Percentiles rank a stretch among this genome's conserved stretches.
These are phyloP conservation scores for Eristalis intricaria DNA, from an alignment of 2,888 invertebrate genomes.

Conservation along the genomic window DNA sequence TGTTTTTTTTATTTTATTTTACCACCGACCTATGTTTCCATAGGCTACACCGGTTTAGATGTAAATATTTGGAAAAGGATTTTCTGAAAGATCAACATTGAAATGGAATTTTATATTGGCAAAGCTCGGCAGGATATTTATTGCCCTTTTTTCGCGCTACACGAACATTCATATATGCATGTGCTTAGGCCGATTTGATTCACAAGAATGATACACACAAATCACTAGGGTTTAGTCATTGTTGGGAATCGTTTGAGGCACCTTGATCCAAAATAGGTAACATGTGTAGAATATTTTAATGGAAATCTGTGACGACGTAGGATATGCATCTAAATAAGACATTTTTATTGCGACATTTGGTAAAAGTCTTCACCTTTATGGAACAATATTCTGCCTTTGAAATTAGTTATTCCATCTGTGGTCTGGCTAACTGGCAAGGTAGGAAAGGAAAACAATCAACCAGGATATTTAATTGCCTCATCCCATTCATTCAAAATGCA, in stretches of 20 bases:
- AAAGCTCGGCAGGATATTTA: neutral
- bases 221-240: neutral
- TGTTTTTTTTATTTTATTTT: neutral
- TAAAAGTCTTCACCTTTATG: no score
- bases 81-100: conserved; percentile 13
- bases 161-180: neutral
- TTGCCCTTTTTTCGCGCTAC: neutral
- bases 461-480: neutral
- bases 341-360: no score
- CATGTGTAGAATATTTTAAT: neutral
- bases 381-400: no score
- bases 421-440: no score
- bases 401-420: no score
- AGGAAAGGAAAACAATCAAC: neutral
- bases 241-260: neutral
- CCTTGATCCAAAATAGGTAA: neutral
- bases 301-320: no score
- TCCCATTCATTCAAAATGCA: neutral
- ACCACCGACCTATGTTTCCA: no score
- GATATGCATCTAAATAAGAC: no score
- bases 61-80: conserved; percentile 31
- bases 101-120: neutral
- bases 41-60: neutral
- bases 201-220: neutral
- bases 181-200: neutral